Conservation (phyloP, 2,113 vertebrate species). For the Larimichthys polyactis region DNA sequence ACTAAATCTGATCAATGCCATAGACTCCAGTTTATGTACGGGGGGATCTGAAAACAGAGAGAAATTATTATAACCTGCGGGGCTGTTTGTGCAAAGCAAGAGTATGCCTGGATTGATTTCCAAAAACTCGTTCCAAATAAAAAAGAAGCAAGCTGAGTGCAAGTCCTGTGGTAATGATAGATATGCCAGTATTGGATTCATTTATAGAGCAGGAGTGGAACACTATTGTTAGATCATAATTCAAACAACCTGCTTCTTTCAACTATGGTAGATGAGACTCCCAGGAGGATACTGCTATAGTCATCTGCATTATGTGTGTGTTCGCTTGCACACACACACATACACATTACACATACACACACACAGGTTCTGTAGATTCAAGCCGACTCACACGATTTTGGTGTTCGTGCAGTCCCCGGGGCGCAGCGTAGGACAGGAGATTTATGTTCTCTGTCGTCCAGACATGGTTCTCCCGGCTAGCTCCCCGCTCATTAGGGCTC, state of each 20-base stretch:
- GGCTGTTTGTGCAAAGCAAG: slow-evolving; percentile 47
- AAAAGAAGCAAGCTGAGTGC: slow-evolving; percentile 60
- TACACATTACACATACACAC: slow-evolving; percentile 9
- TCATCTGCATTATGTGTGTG: slow-evolving; percentile 71
- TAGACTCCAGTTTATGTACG: slow-evolving; percentile 40
- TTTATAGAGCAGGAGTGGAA: slow-evolving; percentile 73
- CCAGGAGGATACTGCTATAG: slow-evolving; percentile 63
- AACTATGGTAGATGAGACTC: slow-evolving; percentile 70
- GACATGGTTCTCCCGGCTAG: slow-evolving; percentile 68
- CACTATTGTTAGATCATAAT: slow-evolving; percentile 81
- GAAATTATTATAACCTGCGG: slow-evolving; percentile 59
- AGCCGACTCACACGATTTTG: slow-evolving; percentile 57
- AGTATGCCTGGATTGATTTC: slow-evolving; percentile 61
- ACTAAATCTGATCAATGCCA: slow-evolving; percentile 58
- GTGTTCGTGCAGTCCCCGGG: slow-evolving; percentile 70
- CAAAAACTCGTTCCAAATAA: slow-evolving; percentile 58
- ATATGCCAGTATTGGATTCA: slow-evolving; percentile 71
- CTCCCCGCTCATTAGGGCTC: slow-evolving; percentile 77
- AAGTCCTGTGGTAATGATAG: slow-evolving; percentile 69
- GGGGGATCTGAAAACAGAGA: slow-evolving; percentile 49
- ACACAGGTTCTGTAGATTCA: slow-evolving; percentile 19
- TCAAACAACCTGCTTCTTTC: slow-evolving; percentile 82
- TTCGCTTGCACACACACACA: background rate
- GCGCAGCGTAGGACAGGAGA: slow-evolving; percentile 74
- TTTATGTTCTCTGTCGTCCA: slow-evolving; percentile 82